Evolutionary conservation across 2,888 invertebrate genomes (phyloP).

Genomic region (Napeogenes inachia): DNA sequence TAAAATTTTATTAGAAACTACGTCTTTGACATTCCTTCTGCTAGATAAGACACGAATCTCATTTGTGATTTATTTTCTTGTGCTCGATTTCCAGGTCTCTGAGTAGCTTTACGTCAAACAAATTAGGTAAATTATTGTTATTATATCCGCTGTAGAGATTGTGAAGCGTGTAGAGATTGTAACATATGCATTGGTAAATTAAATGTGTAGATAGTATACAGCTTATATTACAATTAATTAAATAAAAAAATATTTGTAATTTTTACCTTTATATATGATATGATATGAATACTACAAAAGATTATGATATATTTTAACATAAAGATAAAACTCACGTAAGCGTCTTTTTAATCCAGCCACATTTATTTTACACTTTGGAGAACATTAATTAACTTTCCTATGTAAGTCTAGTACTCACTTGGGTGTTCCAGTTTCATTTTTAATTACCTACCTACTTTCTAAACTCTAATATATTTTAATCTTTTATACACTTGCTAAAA

Average conservation of each 20-base stretch:
- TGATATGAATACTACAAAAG: background rate
- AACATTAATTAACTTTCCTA: conserved; percentile 27
- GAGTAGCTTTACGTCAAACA: conserved; percentile 21
- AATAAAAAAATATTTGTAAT: too few species aligned
- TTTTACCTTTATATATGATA: too few species aligned
- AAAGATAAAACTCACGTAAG: conserved; percentile 13
- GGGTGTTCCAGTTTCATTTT: conserved; percentile 25
- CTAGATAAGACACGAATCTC: conserved; percentile 28
- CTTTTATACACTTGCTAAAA: conserved; percentile 11
- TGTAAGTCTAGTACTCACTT: conserved; percentile 26
- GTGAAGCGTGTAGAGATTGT: too few species aligned
- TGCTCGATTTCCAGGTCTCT: conserved; percentile 17
- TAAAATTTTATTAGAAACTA: conserved; percentile 53
- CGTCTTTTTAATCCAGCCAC: conserved; percentile 21
- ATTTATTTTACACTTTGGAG: conserved; percentile 22
- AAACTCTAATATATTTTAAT: conserved; percentile 19
- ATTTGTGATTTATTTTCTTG: conserved; percentile 32
- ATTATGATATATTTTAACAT: conserved; percentile 1
- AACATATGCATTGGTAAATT: background rate
- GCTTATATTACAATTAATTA: too few species aligned
- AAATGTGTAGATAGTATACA: too few species aligned
- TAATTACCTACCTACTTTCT: conserved; percentile 17
- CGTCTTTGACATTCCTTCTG: conserved; percentile 34
- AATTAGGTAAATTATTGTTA: conserved; percentile 24
- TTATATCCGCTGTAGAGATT: conserved; percentile 3